Evolutionary conservation across 2,113 vertebrate species (phyloP).

Genomic region (Colistium nudipinnis): DNA sequence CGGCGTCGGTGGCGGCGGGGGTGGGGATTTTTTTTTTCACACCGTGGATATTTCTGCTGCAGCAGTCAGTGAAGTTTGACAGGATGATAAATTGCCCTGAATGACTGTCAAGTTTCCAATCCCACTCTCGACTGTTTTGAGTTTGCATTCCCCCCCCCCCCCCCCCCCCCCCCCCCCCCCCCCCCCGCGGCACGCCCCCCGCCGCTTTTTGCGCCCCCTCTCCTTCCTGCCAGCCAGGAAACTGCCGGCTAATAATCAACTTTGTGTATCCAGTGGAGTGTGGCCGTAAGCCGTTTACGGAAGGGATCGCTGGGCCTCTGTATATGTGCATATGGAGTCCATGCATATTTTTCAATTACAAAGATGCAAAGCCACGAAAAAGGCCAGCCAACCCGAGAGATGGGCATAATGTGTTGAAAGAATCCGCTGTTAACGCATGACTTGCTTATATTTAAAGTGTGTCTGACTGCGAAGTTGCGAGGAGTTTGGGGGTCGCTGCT

Average conservation of each 20-base stretch:
- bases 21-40: slow-evolving; percentile 37
- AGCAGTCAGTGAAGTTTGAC: slow-evolving; percentile 78
- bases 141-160: slow-evolving; percentile 55
- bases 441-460: slow-evolving; percentile 31
- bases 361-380: no score
- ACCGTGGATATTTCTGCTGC: slow-evolving; percentile 68
- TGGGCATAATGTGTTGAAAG: slow-evolving; percentile 17
- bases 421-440: slow-evolving; percentile 28
- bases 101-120: slow-evolving; percentile 75
- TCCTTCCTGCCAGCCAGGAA: slow-evolving; percentile 56
- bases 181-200: no score
- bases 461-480: slow-evolving; percentile 30
- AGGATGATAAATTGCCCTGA: slow-evolving; percentile 79
- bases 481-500: slow-evolving; percentile 20
- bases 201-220: no score
- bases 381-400: no score
- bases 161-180: slow-evolving; percentile 41
- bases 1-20: not conserved
- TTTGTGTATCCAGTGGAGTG: slow-evolving; percentile 59
- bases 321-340: slow-evolving; percentile 36
- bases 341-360: slow-evolving; percentile 43
- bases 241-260: slow-evolving; percentile 72
- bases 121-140: slow-evolving; percentile 65
- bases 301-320: slow-evolving; percentile 57
- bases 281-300: slow-evolving; percentile 67